Base-by-base conservation (phyloP, 1,140 invertebrate genomes). In the Agrilus planipennis region DNA sequence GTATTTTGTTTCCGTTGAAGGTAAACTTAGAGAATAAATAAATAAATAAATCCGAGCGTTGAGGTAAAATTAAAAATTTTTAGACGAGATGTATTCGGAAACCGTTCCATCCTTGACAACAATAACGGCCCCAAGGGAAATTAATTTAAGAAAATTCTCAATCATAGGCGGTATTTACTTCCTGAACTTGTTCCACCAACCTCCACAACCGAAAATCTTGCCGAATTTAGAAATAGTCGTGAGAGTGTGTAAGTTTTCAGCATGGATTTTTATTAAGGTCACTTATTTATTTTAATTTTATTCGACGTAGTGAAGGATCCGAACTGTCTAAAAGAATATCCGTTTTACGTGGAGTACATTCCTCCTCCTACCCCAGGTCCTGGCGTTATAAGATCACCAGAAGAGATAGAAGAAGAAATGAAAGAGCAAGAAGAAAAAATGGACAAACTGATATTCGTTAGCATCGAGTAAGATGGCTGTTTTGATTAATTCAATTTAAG, bases 341-440 rank as follows among this genome's bases (percentile, higher is more conserved):
- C 71, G 9, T 87, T 84, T 58, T 70, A 67, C 20, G 73, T 81
- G 10, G 71, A 73, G 3, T 88, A 83, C 55, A 69, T 69, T 19
- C 76, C 83, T 0, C 81, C 81, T 1, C n/a, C 35, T 37, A 11
- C 39, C 39, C 9, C 41, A 43, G 9, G 22, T 21, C 9, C 18
- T 0, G 78, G 78, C 14, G 69, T 76, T 7, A 72, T 77, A 15
- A 68, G 81, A 39, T 72, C 77, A 4, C 83, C 84, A 0, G 83
- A 87, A 62, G 78, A 85, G 48, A 82, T 86, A 36, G 84, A 88
- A 51, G 76, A 75, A 0, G 83, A 88, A 52, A 75, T 84, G 50
- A 80, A 79, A 52, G 72, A 71, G 50, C 67, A 81, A 11, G 84
- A 88, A 47, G 68, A 71, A 14, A 76, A 82, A 16, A 70, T 86